Conservation (phyloP, 2,888 invertebrate species). For the Idaea straminata region DNA sequence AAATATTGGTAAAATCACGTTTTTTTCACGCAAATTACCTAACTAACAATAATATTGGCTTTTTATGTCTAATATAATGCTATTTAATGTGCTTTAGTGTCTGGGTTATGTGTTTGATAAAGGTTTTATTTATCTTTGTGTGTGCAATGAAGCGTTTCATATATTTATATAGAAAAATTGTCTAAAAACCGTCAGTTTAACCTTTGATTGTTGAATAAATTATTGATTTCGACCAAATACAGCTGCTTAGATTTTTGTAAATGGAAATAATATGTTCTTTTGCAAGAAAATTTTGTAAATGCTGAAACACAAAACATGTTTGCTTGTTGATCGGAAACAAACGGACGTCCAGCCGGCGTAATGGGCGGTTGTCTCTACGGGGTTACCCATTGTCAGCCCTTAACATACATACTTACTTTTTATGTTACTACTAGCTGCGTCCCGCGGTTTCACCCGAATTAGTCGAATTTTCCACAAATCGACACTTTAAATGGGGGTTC, state of each 20-base stretch:
- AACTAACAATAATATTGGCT: too few relatives aligned
- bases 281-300: background rate
- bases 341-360: background rate
- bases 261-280: background rate
- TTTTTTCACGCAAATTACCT: background rate
- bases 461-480: background rate
- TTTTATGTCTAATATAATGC: too few relatives aligned
- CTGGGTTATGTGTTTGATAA: too few relatives aligned
- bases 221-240: background rate
- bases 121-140: too few relatives aligned
- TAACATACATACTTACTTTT: background rate
- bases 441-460: background rate
- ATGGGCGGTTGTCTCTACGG: background rate
- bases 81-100: too few relatives aligned
- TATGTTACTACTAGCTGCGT: background rate
- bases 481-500: too few relatives aligned
- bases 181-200: too few relatives aligned
- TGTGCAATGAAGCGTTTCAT: too few relatives aligned
- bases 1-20: background rate
- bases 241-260: background rate
- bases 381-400: background rate
- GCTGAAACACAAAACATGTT: background rate
- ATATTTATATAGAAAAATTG: too few relatives aligned
- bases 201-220: too few relatives aligned
- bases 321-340: background rate